Percentiles rank a stretch among this genome's conserved stretches.
phyloP scores from a whole-genome alignment of 2,888 invertebrate species.

The Blomia tropicalis region DNA sequence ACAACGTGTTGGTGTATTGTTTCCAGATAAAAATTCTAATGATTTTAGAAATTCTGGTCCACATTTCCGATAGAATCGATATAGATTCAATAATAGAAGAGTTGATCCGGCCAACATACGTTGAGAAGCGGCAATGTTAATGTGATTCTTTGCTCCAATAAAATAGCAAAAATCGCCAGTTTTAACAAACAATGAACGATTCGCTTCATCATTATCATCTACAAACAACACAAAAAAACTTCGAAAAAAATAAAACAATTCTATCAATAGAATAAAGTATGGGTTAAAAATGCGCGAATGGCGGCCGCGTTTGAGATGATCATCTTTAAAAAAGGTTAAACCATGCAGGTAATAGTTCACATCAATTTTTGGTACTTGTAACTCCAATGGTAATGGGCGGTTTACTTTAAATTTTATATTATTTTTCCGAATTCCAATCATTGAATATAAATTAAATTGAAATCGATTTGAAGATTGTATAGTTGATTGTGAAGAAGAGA shows the following conservation, averaged over 20 bases:
- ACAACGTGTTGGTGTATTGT: not conserved
- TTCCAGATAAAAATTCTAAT: not conserved
- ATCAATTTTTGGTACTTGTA: not conserved
- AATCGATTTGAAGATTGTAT: too few species aligned
- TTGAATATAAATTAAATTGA: too few species aligned
- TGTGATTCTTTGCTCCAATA: conserved; percentile 5
- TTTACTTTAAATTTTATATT: not conserved
- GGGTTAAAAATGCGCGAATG: conserved; percentile 3
- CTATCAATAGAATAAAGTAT: not conserved
- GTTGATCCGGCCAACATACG: not conserved
- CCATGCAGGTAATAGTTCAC: not conserved
- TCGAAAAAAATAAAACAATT: not conserved
- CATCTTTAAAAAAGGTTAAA: not conserved
- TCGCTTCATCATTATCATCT: not conserved
- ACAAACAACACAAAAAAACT: not conserved
- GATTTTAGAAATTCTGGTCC: not conserved
- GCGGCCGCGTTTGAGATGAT: not conserved
- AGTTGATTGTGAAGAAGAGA: too few species aligned
- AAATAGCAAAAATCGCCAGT: not conserved
- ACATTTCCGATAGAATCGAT: not conserved
- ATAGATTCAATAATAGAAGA: not conserved
- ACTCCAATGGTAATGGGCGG: not conserved
- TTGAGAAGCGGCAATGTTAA: conserved; percentile 5
- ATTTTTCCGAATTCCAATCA: too few species aligned
- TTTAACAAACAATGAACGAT: not conserved